A percentile compares a stretch with the other conserved stretches of the same genome.
Evolutionary conservation across 2,888 invertebrate genomes (phyloP).

Genomic region (Andrena minutula): DNA sequence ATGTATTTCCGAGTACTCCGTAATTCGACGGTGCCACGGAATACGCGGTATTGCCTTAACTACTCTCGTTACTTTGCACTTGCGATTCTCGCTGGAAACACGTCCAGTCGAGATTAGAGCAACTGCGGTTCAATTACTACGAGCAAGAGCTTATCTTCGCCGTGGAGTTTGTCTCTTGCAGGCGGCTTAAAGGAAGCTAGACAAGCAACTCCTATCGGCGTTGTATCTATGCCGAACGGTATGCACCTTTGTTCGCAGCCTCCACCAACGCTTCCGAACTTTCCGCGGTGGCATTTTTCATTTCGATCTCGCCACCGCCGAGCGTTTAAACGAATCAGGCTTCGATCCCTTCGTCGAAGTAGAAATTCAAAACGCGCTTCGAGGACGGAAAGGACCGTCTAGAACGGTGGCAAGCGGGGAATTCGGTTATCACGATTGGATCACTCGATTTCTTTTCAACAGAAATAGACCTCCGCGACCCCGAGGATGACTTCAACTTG

Average conservation of each 20-base stretch:
- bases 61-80: slow-evolving; percentile 56
- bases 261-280: slow-evolving; percentile 5
- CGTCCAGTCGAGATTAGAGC: slow-evolving; percentile 62
- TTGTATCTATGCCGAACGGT: slow-evolving; percentile 4
- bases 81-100: slow-evolving; percentile 55
- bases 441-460: slow-evolving; percentile 55
- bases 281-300: slow-evolving; percentile 26
- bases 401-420: slow-evolving; percentile 34
- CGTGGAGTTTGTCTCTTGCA: slow-evolving; percentile 48
- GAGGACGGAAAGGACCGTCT: background rate
- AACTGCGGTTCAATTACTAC: slow-evolving; percentile 66
- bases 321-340: slow-evolving; percentile 46
- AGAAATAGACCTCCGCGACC: slow-evolving; percentile 49
- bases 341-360: background rate
- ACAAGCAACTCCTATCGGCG: slow-evolving; percentile 42
- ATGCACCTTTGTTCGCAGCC: slow-evolving; percentile 1
- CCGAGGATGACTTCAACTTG: slow-evolving; percentile 10
- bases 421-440: slow-evolving; percentile 59
- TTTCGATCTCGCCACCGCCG: slow-evolving; percentile 23
- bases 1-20: slow-evolving; percentile 42
- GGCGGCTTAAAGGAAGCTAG: slow-evolving; percentile 47
- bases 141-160: slow-evolving; percentile 64
- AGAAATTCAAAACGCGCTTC: slow-evolving; percentile 47
- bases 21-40: slow-evolving; percentile 40
- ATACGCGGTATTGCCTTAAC: slow-evolving; percentile 44